Percentiles rank a stretch among this genome's conserved stretches.
Evolutionary conservation across 2,888 invertebrate genomes (phyloP).

Genomic region (Eledona agricola): DNA sequence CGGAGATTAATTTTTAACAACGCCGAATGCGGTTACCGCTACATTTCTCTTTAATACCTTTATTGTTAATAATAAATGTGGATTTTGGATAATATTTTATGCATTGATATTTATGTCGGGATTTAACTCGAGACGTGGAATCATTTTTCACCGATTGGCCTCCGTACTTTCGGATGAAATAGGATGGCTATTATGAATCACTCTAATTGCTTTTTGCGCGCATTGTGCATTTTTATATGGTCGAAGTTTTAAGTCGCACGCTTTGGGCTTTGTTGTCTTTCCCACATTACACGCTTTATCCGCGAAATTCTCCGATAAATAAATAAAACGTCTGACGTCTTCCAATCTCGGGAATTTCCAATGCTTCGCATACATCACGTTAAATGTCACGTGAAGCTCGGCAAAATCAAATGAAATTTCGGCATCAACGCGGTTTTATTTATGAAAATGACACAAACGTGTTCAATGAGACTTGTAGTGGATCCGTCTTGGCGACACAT

Average conservation of each 20-base stretch:
- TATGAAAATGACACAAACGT: not conserved
- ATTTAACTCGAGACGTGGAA: no score
- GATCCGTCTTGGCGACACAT: constrained; percentile 17
- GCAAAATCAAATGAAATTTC: no score
- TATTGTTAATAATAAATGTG: constrained; percentile 4
- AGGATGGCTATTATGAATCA: constrained; percentile 1
- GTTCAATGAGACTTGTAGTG: constrained; percentile 14
- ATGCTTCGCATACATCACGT: constrained; percentile 1
- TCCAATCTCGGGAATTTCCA: constrained; percentile 3
- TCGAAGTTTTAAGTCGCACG: not conserved
- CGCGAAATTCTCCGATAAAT: constrained; percentile 1
- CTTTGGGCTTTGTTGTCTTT: constrained; percentile 1
- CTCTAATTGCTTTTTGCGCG: not conserved
- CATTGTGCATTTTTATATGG: constrained; percentile 1
- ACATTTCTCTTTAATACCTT: constrained; percentile 1
- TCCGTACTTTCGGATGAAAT: no score
- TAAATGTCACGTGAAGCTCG: constrained; percentile 2
- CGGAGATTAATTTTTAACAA: constrained; percentile 16
- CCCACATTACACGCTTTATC: not conserved
- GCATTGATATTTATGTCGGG: not conserved
- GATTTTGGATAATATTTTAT: not conserved
- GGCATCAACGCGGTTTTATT: no score
- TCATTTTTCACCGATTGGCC: no score
- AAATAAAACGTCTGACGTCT: constrained; percentile 5
- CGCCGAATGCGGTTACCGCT: constrained; percentile 1